Evolutionary conservation across 2,113 vertebrate species (phyloP).

Genomic region (Abramis brama): DNA sequence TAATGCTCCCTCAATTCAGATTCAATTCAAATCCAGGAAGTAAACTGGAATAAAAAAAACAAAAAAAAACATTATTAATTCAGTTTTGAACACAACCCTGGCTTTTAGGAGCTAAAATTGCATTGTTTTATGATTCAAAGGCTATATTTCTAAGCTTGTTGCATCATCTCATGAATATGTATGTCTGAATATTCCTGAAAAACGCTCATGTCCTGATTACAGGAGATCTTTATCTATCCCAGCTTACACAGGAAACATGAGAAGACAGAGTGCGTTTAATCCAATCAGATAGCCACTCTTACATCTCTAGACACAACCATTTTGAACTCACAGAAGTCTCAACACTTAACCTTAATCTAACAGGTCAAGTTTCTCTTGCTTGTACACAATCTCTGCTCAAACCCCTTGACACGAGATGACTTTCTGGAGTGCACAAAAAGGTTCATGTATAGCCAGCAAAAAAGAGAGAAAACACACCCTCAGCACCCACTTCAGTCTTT

Average conservation of each 20-base stretch:
- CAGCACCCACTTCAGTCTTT: neutral
- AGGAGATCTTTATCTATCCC: slow-evolving; percentile 5
- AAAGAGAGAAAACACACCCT: slow-evolving; percentile 3
- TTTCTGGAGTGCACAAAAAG: slow-evolving; percentile 33
- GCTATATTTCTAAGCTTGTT: slow-evolving; percentile 2
- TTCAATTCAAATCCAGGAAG: neutral
- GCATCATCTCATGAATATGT: slow-evolving; percentile 37
- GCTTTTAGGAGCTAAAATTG: slow-evolving; percentile 12
- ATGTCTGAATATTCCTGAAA: slow-evolving; percentile 26
- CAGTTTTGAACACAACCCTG: neutral
- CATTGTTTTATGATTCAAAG: slow-evolving; percentile 32
- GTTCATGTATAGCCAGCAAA: slow-evolving; percentile 9
- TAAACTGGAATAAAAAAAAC: neutral
- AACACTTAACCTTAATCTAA: slow-evolving; percentile 27
- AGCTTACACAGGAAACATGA: slow-evolving; percentile 3
- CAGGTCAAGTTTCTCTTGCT: slow-evolving; percentile 29
- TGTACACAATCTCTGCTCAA: slow-evolving; percentile 36
- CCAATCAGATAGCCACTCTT: slow-evolving; percentile 14
- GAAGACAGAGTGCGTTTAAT: neutral
- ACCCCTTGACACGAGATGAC: neutral
- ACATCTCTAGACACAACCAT: slow-evolving; percentile 21
- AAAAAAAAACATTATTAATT: neutral
- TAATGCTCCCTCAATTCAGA: no score
- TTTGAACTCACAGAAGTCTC: slow-evolving; percentile 17
- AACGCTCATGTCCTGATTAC: slow-evolving; percentile 13